Percentiles rank a stretch among this genome's conserved stretches.
Evolutionary conservation across 2,797 vertebrate species (phyloP).

Genomic region (Spinus pinus): DNA sequence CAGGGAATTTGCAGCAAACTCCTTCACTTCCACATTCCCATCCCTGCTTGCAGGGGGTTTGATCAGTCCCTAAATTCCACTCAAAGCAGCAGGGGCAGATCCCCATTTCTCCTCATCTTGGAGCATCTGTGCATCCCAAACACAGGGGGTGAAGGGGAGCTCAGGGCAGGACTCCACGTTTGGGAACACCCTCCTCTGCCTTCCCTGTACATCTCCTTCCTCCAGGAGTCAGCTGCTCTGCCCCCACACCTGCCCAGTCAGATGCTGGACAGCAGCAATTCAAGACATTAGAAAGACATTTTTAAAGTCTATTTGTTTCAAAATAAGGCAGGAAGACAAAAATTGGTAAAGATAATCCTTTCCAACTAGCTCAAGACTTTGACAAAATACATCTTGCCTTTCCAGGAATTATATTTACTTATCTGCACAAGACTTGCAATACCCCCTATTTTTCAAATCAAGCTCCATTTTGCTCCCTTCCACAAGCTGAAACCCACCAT

Average conservation of each 20-base stretch:
- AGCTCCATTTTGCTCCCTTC: background rate
- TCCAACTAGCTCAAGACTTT: background rate
- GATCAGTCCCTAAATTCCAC: background rate
- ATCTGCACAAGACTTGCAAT: background rate
- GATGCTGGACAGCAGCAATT: background rate
- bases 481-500: background rate
- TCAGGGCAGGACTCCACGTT: background rate
- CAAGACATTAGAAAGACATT: background rate
- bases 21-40: background rate
- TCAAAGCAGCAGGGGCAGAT: background rate
- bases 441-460: background rate
- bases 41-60: background rate
- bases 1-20: background rate
- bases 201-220: background rate
- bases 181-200: background rate
- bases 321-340: background rate
- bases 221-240: background rate
- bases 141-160: background rate
- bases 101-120: background rate
- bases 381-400: background rate
- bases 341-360: background rate
- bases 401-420: background rate
- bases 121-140: background rate
- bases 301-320: background rate
- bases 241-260: conserved; percentile 28